Evolutionary conservation across 2,797 vertebrate species (phyloP).

Genomic region (Sphenopsis melanotis): DNA sequence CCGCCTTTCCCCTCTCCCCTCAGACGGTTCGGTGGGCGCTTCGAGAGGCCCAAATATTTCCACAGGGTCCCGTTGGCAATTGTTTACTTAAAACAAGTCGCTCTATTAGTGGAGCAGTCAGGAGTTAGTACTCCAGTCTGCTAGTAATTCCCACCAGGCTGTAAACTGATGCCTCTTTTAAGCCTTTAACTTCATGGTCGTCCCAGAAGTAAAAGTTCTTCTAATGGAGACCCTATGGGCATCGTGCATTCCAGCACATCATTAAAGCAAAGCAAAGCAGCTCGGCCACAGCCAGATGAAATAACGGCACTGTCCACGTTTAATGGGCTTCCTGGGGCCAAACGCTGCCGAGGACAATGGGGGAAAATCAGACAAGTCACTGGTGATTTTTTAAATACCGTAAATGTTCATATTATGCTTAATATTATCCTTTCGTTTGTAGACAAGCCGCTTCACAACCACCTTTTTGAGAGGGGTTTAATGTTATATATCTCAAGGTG

Average conservation of each 20-base stretch:
- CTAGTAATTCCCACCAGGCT: slow-evolving; percentile 85
- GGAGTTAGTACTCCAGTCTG: slow-evolving; percentile 77
- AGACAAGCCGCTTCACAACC: slow-evolving; percentile 62
- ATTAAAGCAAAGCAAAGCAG: slow-evolving; percentile 87
- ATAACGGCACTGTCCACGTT: slow-evolving; percentile 84
- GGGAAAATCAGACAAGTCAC: slow-evolving; percentile 66
- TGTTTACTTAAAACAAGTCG: slow-evolving; percentile 81
- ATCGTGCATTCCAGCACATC: slow-evolving; percentile 92
- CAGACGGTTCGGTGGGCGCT: slow-evolving; percentile 28
- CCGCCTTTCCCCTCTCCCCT: slow-evolving; percentile 41
- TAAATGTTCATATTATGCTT: slow-evolving; percentile 62
- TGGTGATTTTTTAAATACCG: slow-evolving; percentile 56
- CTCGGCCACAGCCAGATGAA: slow-evolving; percentile 86
- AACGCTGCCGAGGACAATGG: slow-evolving; percentile 68
- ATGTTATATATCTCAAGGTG: slow-evolving; percentile 63
- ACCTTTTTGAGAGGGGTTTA: slow-evolving; percentile 51
- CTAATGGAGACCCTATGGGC: slow-evolving; percentile 92
- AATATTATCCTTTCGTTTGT: slow-evolving; percentile 63
- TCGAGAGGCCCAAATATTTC: slow-evolving; percentile 65
- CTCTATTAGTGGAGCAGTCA: slow-evolving; percentile 80
- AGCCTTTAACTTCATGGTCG: slow-evolving; percentile 82
- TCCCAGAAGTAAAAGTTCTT: slow-evolving; percentile 82
- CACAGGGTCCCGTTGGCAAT: slow-evolving; percentile 65
- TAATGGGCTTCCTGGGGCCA: slow-evolving; percentile 88
- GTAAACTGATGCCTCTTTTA: slow-evolving; percentile 88